phyloP scores from a whole-genome alignment of 2,113 vertebrate genomes.

The Odocoileus hemionus region DNA sequence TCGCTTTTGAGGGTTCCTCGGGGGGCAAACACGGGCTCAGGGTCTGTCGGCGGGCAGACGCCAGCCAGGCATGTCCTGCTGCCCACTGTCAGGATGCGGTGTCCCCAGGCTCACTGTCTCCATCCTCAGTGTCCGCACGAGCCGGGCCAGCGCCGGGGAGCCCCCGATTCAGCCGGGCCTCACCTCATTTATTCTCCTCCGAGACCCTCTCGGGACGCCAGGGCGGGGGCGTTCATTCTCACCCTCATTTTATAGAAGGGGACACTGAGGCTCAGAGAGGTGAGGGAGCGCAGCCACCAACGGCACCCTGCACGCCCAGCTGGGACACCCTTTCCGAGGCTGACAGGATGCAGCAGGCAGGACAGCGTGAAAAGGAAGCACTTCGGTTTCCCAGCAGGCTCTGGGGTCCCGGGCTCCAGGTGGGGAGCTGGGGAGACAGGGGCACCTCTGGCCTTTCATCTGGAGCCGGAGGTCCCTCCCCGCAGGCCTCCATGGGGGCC shows the following conservation, averaged over 20 bases:
- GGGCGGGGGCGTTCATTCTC: fast-evolving
- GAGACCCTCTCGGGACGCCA: not conserved
- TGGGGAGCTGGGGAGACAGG: not conserved
- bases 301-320: fast-evolving
- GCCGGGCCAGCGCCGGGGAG: not conserved
- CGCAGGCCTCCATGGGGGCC: conserved; percentile 9
- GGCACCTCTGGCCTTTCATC: conserved; percentile 45
- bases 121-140: not conserved
- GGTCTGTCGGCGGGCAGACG: not conserved
- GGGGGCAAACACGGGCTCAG: not conserved
- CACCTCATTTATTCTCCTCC: not conserved
- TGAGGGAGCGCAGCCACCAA: not conserved
- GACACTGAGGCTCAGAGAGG: not conserved
- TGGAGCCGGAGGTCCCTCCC: not conserved
- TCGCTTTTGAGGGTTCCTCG: not conserved
- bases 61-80: not conserved
- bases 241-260: not conserved
- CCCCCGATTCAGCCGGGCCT: not conserved
- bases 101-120: not conserved
- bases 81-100: fast-evolving
- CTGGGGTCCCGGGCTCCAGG: not conserved
- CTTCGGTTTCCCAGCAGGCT: not conserved
- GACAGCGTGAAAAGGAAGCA: not conserved
- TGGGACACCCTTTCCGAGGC: not conserved
- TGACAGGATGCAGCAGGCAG: fast-evolving